phyloP scores from a whole-genome alignment of 2,113 vertebrate genomes.

The Accipiter cooperii region DNA sequence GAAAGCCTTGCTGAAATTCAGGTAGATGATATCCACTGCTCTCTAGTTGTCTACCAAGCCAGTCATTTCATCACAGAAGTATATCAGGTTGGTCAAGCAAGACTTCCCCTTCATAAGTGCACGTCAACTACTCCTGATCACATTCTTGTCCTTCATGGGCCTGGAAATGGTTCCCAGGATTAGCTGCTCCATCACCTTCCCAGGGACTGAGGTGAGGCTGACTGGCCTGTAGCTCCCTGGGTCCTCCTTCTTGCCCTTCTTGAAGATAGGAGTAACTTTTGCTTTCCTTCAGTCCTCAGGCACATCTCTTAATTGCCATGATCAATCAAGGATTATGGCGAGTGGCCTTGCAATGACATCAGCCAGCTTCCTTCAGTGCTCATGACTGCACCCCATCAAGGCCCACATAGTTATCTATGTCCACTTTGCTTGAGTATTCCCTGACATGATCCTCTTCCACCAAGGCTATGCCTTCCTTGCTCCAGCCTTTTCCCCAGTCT shows the following conservation, averaged over 20 bases:
- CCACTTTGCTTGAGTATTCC: not conserved
- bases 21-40: too few species aligned
- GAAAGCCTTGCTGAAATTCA: not conserved
- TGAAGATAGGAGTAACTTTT: not conserved
- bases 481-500: not conserved
- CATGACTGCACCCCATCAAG: fast-evolving
- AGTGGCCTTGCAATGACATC: not conserved
- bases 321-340: not conserved
- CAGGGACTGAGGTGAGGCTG: not conserved
- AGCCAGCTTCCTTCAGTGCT: fast-evolving
- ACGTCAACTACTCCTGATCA: not conserved
- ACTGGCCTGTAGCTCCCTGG: not conserved
- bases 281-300: not conserved
- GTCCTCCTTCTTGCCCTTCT: not conserved
- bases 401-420: fast-evolving
- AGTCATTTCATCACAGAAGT: not conserved
- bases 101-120: not conserved
- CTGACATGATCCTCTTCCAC: not conserved
- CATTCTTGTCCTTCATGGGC: not conserved
- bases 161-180: not conserved
- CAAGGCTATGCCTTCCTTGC: not conserved
- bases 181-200: not conserved
- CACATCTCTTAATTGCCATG: not conserved
- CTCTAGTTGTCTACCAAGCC: not conserved
- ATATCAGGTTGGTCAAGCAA: not conserved